Evolutionary conservation across 2,888 invertebrate genomes (phyloP).

Genomic region (Aspidiotus rigidus): DNA sequence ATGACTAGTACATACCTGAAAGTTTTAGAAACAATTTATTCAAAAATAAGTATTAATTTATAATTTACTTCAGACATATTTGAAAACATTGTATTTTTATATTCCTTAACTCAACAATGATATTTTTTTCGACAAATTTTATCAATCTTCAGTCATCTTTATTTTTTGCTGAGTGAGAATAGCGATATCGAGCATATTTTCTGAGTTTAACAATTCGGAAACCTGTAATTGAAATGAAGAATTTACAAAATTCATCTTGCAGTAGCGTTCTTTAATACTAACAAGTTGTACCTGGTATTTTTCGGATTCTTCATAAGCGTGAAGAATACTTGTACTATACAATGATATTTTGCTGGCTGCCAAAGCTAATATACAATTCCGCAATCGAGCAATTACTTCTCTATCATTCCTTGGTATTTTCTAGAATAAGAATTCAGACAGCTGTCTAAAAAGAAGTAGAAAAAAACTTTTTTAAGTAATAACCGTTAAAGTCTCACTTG

Average conservation of each 20-base stretch:
- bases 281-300: conserved; percentile 55
- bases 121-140: too few species aligned
- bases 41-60: too few species aligned
- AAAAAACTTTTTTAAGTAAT: background rate
- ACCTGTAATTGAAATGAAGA: conserved; percentile 41
- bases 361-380: conserved; percentile 81
- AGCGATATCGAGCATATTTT: conserved; percentile 75
- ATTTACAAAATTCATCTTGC: background rate
- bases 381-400: conserved; percentile 75
- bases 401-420: conserved; percentile 42
- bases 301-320: conserved; percentile 80
- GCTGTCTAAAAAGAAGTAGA: background rate
- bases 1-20: too few species aligned
- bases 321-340: conserved; percentile 83
- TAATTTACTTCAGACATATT: too few species aligned
- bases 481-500: conserved; percentile 44
- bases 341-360: conserved; percentile 80
- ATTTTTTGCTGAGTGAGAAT: conserved; percentile 35
- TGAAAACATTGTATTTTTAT: too few species aligned
- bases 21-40: too few species aligned
- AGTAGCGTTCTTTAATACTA: background rate
- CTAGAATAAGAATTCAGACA: conserved; percentile 1
- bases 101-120: too few species aligned
- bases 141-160: conserved; percentile 35
- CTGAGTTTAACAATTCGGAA: conserved; percentile 66